Conservation (phyloP, 2,113 vertebrate genomes). For the Pycnonotus jocosus region DNA sequence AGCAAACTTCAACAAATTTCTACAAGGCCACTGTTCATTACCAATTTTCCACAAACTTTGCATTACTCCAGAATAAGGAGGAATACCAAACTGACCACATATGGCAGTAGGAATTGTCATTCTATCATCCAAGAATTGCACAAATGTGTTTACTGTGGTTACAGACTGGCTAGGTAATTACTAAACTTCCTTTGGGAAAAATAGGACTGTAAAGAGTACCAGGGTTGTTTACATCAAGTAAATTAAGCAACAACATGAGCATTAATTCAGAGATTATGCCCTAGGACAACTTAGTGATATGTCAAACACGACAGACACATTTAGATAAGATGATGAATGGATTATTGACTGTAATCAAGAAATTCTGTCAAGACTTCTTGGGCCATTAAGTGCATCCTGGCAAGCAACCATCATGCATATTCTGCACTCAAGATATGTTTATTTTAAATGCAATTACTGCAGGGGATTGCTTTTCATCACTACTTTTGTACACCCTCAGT, state of each 20-base stretch:
- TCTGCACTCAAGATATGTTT: background rate
- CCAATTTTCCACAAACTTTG: background rate
- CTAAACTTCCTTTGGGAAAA: background rate
- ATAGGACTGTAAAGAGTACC: background rate
- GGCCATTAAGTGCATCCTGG: background rate
- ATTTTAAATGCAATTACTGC: constrained; percentile 1
- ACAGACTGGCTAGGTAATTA: background rate
- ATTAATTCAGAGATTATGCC: constrained; percentile 3
- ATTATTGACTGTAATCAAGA: background rate
- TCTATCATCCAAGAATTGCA: background rate
- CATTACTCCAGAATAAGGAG: background rate
- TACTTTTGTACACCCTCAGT: background rate
- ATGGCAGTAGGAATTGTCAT: background rate
- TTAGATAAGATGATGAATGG: constrained; percentile 12
- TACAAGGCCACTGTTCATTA: background rate
- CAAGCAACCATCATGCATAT: background rate
- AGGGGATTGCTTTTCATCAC: background rate
- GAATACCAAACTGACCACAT: background rate
- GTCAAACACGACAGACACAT: background rate
- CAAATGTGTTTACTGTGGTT: background rate
- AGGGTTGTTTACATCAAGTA: background rate
- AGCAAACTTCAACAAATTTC: background rate
- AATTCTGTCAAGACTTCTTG: background rate
- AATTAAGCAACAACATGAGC: background rate
- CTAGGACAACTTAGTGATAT: background rate